phyloP scores from a whole-genome alignment of 2,113 vertebrate species.

The Pelmatolapia mariae region DNA sequence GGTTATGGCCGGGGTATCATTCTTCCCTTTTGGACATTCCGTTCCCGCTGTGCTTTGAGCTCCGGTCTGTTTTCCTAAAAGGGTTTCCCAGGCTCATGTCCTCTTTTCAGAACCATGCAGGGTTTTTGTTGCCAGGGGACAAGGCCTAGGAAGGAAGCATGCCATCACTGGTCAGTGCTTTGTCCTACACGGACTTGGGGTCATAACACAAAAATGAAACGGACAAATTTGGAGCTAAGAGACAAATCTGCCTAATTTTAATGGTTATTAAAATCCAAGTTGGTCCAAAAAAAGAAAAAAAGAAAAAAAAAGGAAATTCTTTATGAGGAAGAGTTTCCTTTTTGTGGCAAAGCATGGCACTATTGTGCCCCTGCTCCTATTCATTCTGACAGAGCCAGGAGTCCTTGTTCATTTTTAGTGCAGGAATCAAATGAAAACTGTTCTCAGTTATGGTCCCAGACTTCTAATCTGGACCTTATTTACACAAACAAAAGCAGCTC shows the following conservation, averaged over 20 bases:
- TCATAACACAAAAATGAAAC: neutral
- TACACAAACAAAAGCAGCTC: neutral
- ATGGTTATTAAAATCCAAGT: neutral
- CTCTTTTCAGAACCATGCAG: constrained; percentile 64
- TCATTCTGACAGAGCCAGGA: neutral
- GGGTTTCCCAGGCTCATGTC: constrained; percentile 70
- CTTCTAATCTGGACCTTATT: neutral
- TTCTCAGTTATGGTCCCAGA: neutral
- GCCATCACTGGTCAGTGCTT: constrained; percentile 24
- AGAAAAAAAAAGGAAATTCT: neutral
- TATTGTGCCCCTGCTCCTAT: neutral
- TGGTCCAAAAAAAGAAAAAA: neutral
- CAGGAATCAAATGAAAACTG: neutral
- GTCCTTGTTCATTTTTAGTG: neutral
- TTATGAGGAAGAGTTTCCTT: neutral
- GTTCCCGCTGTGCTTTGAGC: constrained; percentile 62
- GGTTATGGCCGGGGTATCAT: constrained; percentile 26
- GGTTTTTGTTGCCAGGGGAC: constrained; percentile 66
- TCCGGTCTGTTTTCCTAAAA: constrained; percentile 45
- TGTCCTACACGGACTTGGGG: neutral
- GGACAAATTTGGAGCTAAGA: neutral
- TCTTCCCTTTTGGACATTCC: constrained; percentile 58
- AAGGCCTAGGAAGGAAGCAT: constrained; percentile 60
- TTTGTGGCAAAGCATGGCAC: constrained; percentile 28
- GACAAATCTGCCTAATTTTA: neutral